Evolutionary conservation across 2,888 invertebrate species (phyloP).

Genomic region (Pilophorus perplexus): DNA sequence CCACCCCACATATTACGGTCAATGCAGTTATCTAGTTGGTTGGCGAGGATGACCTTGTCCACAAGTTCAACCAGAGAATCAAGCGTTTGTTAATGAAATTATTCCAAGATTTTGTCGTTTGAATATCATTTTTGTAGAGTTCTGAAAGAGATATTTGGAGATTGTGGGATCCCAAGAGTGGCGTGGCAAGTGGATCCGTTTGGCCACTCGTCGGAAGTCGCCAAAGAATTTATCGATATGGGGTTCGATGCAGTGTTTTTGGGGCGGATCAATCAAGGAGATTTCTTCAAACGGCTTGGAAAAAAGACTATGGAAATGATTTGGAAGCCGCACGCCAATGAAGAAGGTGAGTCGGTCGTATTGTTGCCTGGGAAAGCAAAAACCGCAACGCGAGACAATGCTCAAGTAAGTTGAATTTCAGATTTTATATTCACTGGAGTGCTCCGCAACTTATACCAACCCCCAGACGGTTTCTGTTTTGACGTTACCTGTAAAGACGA

Average conservation of each 20-base stretch:
- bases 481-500: conserved; percentile 57
- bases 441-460: conserved; percentile 56
- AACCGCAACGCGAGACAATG: no score
- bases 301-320: conserved; percentile 66
- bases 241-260: conserved; percentile 72
- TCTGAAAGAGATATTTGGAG: conserved; percentile 62
- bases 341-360: conserved; percentile 2
- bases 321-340: conserved; percentile 55
- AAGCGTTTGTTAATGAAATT: no score
- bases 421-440: conserved; percentile 58
- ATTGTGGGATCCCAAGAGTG: conserved; percentile 68
- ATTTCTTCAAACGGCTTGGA: conserved; percentile 59
- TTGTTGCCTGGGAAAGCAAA: not conserved
- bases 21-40: no score
- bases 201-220: conserved; percentile 79
- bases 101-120: no score
- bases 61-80: no score
- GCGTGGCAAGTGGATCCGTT: conserved; percentile 87
- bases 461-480: conserved; percentile 61
- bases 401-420: conserved; percentile 44
- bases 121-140: conserved; percentile 15
- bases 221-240: conserved; percentile 63
- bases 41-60: no score
- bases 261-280: conserved; percentile 67
- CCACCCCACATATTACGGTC: no score